Base-by-base conservation (phyloP, 53 echinoderm and acorn worm species). In the Paracentrotus lividus region DNA sequence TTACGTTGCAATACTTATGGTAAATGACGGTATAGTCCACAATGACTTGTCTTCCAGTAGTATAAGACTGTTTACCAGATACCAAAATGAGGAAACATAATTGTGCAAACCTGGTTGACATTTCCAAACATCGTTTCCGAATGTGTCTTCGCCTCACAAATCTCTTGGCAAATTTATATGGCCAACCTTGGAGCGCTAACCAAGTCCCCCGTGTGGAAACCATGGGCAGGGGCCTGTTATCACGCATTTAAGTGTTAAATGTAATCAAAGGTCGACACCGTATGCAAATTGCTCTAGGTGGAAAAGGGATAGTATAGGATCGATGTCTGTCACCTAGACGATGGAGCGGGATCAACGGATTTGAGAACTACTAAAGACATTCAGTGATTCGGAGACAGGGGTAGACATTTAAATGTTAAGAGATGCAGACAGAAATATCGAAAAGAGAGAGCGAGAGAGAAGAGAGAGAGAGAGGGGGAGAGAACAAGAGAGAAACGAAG, bases 251-350 rank as follows among this genome's bases (percentile, higher is more conserved):
- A 86, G 86, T 56, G 86, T 86, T 86, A 86, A 86, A 86, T 86
- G 86, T 86, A 86, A 86, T 86, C 56, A 55, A 86, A 86, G 86
- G 16, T 86, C 57, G 56, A 86, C 86, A 56, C 1, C 86, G 33
- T 16, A 86, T 54, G 36, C 86, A 55, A 86, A 55, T 56, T 56
- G 86, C 86, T 56, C 38, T 56, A 8, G 86, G 86, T 34, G 36
- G 53, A 86, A 86, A 85, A 86, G 86, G 56, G 86, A 47, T 86
- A 32, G 16, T 55, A 29, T 86, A 15, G 86, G 56, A 86, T 86
- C 86, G 86, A 55, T 86, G 56, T 54, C 34, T n/a, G 86, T 32
- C 54, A 21, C 32, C 20, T 26, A 86, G 33, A 54, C 56, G 5
- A 54, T 3, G 3, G 36, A 18, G 56, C 86, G 10, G 56, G 31